Percentiles rank a stretch among this genome's conserved stretches.
Evolutionary conservation across 2,113 vertebrate species (phyloP).

Genomic region (Podarcis raffonei): DNA sequence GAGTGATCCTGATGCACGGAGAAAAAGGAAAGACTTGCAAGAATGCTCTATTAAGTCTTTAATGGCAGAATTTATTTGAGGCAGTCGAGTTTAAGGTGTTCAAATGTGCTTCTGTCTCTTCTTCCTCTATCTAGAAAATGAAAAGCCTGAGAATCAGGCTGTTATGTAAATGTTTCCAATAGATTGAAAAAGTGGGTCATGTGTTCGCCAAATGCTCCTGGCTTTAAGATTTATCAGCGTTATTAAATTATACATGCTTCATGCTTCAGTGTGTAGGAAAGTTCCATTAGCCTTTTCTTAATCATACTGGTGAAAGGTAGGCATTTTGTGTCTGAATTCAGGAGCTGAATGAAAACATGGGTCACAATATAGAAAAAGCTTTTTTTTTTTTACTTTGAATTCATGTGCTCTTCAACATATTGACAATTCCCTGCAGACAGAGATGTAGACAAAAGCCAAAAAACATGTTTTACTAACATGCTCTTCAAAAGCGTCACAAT

Average conservation of each 20-base stretch:
- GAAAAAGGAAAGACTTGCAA: not conserved
- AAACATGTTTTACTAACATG: not conserved
- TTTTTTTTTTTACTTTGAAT: conserved; percentile 28
- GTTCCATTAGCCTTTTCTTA: conserved; percentile 79
- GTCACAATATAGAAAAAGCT: conserved; percentile 13
- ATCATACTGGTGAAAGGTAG: conserved; percentile 66
- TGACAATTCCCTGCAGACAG: conserved; percentile 3
- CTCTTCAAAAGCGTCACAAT: conserved; percentile 38
- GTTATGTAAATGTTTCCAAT: conserved; percentile 81
- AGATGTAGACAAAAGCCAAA: conserved; percentile 51
- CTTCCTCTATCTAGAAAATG: conserved; percentile 14
- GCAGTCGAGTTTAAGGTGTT: not conserved
- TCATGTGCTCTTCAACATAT: not conserved
- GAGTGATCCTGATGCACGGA: not conserved
- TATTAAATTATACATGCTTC: conserved; percentile 96
- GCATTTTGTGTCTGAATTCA: conserved; percentile 47
- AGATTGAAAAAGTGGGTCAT: conserved; percentile 93
- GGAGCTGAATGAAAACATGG: conserved; percentile 26
- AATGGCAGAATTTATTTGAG: not conserved
- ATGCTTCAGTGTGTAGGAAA: conserved; percentile 79
- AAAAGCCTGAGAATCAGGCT: conserved; percentile 47
- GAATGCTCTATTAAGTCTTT: not conserved
- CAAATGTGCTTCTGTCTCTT: conserved; percentile 4
- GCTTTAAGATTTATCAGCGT: conserved; percentile 87
- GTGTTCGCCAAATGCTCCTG: conserved; percentile 82